Base-by-base conservation (phyloP, 2,888 invertebrate genomes). In the Zele albiditarsus region DNA sequence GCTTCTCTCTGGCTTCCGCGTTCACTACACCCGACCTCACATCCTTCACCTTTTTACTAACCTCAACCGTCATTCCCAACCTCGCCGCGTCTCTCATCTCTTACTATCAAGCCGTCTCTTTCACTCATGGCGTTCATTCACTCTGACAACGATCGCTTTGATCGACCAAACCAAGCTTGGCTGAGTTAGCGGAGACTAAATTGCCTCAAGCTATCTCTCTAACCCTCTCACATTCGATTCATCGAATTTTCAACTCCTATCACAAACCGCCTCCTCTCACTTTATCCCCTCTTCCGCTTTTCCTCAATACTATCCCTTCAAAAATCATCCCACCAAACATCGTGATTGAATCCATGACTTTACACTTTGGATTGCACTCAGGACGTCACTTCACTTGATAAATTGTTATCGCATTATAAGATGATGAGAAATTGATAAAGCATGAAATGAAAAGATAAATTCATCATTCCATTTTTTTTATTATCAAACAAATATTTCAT, bases 1-100 rank as follows among this genome's bases (percentile, higher is more conserved):
- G 82, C 80, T 81, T 80, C 81, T 14, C 20, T 33, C 68, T 16
- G 79, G 77, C 73, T 80, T 79, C 72, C 73, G 79, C 53, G 53
- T 53, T 53, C 20, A 53, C 53, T 53, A 53, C 53, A 53, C 20
- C 53, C 53, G 20, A 23, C 53, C 53, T 53, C 20, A 53, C 20
- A 53, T 53, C 20, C 53, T 20, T 20, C 8, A 53, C 20, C 53
- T 53, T 20, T 74, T 81, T 79, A 80, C 80, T 77, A 81, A 28
- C 60, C 28, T 16, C 28, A 60, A 27, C 25, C 10, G 38, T 38
- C 38, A 60, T 60, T 14, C 28, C 4, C n/a, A 25, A 60, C 28
- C 3, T 25, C 14, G 14, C 28, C 12, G 12, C 28, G 14, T 60
- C 16, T 12, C 25, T 28, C 60, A 60, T 27, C 60, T 28, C 14